These are phyloP conservation scores for Pteropus rufus DNA, from an alignment of 2,797 vertebrate species.

Conservation along the genomic window DNA sequence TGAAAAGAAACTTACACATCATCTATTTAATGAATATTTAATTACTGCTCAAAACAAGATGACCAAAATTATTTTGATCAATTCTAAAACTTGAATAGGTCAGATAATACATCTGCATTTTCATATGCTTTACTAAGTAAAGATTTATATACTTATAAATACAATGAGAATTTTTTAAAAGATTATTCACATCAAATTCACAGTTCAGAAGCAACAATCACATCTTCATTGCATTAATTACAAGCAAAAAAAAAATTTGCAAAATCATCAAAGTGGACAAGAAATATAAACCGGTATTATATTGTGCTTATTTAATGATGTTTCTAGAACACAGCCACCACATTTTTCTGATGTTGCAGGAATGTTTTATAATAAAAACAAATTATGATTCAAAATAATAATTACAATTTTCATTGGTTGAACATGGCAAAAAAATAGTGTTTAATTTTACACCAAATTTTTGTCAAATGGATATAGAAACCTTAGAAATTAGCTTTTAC, in stretches of 20 bases:
- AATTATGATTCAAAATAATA: neutral
- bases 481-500: neutral
- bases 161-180: neutral
- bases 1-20: neutral
- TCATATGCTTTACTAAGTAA: neutral
- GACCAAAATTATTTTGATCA: neutral
- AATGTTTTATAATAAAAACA: neutral
- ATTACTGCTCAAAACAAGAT: neutral
- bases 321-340: neutral
- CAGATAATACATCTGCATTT: neutral
- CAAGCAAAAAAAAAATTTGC: neutral
- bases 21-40: constrained; percentile 18
- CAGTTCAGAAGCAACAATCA: neutral
- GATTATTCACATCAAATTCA: neutral
- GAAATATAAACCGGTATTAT: neutral
- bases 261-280: neutral
- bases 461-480: neutral
- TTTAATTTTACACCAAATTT: neutral
- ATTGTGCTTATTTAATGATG: neutral
- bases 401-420: neutral
- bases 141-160: neutral
- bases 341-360: neutral
- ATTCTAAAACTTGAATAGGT: neutral
- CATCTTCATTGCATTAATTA: neutral
- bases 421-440: neutral